Conservation (phyloP, 23 tunicate genomes). For the Botrylloides violaceus region DNA sequence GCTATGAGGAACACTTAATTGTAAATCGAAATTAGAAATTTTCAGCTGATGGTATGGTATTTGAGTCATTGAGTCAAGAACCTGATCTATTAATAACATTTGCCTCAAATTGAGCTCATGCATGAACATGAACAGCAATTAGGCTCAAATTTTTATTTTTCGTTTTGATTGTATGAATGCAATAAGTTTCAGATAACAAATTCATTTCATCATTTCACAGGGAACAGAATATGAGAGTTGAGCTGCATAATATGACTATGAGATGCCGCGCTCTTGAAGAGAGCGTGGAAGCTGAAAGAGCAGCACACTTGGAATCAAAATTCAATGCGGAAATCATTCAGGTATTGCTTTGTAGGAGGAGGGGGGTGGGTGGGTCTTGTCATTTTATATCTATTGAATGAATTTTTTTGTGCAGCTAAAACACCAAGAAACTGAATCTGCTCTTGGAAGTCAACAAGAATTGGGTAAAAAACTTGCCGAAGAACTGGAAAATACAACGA, state of each 20-base stretch:
- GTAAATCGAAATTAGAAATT: too few relatives aligned
- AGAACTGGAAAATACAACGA: conserved; percentile 41
- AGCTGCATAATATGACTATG: conserved; percentile 38
- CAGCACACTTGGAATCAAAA: conserved; percentile 86
- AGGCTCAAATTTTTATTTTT: neutral
- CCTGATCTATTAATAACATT: too few relatives aligned
- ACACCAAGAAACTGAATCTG: conserved; percentile 67
- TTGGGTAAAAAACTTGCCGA: conserved; percentile 31
- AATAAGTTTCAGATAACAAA: neutral
- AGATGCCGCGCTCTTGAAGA: conserved; percentile 71
- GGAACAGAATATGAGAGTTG: conserved; percentile 58
- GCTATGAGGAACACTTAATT: too few relatives aligned
- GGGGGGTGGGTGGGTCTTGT: neutral
- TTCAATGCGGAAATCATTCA: conserved; percentile 85
- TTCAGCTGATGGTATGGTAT: too few relatives aligned
- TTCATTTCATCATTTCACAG: conserved; percentile 15
- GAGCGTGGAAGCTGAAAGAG: conserved; percentile 85
- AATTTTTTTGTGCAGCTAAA: conserved; percentile 40
- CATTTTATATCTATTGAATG: neutral
- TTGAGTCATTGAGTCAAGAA: too few relatives aligned
- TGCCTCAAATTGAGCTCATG: too few relatives aligned
- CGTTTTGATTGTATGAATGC: neutral
- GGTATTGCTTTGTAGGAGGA: conserved; percentile 14
- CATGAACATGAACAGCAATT: neutral
- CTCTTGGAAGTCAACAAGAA: conserved; percentile 31